A percentile compares a stretch with the other conserved stretches of the same genome.
Conservation (phyloP, 35 echinoderm and acorn worm species). For the Diadema setosum region DNA sequence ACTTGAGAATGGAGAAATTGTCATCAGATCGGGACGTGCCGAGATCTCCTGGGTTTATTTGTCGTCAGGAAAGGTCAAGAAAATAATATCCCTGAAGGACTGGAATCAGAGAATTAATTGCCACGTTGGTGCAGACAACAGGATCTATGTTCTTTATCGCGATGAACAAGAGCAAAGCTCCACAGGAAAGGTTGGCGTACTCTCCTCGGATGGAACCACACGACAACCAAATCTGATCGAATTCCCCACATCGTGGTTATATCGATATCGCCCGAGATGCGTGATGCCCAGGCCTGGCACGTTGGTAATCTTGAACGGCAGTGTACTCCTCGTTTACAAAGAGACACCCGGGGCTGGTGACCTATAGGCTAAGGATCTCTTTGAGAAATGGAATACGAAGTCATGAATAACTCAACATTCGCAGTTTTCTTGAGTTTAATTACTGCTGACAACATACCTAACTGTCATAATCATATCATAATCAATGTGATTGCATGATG, state of each 20-base stretch:
- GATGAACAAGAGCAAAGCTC: neutral
- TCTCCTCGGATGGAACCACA: neutral
- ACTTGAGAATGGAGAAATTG: neutral
- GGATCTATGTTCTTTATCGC: neutral
- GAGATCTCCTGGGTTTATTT: neutral
- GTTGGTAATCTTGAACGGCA: neutral
- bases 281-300: neutral
- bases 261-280: neutral
- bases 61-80: neutral
- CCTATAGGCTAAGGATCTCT: too few relatives aligned
- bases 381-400: too few relatives aligned
- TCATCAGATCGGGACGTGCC: neutral
- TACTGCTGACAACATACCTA: too few relatives aligned
- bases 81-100: neutral
- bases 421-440: too few relatives aligned
- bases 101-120: neutral
- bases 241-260: neutral
- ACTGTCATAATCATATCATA: too few relatives aligned
- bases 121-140: neutral
- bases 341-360: neutral
- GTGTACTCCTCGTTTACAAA: neutral
- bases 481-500: too few relatives aligned
- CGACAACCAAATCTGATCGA: neutral
- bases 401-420: too few relatives aligned
- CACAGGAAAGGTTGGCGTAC: neutral